Conservation (phyloP, 2,113 vertebrate genomes). For the Pterocles burchelli region DNA sequence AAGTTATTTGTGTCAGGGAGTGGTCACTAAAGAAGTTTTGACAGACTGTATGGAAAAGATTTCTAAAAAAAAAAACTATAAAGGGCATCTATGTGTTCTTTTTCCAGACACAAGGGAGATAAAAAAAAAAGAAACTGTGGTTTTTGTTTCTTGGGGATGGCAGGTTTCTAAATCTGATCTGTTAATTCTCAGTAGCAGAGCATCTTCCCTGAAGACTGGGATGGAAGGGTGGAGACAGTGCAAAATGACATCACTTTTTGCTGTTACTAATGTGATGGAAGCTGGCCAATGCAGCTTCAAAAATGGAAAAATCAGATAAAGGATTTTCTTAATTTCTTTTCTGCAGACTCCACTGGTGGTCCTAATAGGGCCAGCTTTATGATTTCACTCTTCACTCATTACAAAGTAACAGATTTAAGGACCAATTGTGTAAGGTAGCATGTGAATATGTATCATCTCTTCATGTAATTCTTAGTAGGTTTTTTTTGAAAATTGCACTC, state of each 20-base stretch:
- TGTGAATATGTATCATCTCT: not conserved
- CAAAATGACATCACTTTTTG: not conserved
- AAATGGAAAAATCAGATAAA: conserved; percentile 12
- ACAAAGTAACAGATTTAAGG: not conserved
- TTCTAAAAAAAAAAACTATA: not conserved
- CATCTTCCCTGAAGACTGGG: not conserved
- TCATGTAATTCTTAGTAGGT: not conserved
- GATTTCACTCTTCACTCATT: not conserved
- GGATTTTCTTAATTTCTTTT: not conserved
- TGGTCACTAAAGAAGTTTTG: not conserved
- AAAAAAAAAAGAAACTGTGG: not conserved
- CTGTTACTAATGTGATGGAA: conserved; percentile 13
- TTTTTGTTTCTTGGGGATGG: not conserved
- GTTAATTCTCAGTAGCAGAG: not conserved
- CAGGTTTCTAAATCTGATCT: not conserved
- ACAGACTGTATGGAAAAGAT: not conserved
- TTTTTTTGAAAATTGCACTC: accelerated
- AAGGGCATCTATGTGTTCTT: not conserved
- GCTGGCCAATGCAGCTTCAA: not conserved
- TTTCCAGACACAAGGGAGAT: not conserved
- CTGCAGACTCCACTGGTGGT: not conserved
- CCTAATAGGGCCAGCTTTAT: not conserved
- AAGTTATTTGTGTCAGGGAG: not conserved
- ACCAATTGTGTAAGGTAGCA: not conserved
- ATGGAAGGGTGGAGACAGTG: not conserved